A percentile compares a stretch with the other conserved stretches of the same genome.
phyloP scores from a whole-genome alignment of 2,113 vertebrate species.

The Spizaetus ornatus region DNA sequence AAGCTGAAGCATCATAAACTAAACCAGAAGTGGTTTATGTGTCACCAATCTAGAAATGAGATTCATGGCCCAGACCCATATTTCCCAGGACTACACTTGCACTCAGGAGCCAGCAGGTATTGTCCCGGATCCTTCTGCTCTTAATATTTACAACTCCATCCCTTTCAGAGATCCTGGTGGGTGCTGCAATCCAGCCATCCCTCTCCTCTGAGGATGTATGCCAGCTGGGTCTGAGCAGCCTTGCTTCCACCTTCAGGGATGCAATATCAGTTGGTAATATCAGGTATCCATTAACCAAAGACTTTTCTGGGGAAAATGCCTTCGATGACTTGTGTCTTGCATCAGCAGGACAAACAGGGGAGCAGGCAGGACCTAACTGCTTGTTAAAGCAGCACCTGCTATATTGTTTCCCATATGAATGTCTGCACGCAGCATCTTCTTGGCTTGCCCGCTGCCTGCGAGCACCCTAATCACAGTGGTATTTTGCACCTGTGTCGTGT shows the following conservation, averaged over 20 bases:
- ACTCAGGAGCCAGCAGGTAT: background rate
- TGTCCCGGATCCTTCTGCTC: background rate
- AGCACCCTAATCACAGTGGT: background rate
- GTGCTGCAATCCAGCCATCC: background rate
- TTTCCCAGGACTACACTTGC: background rate
- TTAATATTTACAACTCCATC: background rate
- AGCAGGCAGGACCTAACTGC: background rate
- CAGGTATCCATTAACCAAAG: background rate
- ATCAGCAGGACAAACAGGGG: background rate
- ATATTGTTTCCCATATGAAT: background rate
- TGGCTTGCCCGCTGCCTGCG: background rate
- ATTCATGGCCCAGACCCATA: background rate
- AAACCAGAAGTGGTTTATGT: background rate
- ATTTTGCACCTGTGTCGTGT: background rate
- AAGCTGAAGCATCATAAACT: background rate
- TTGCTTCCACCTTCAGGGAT: background rate
- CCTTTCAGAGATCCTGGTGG: background rate
- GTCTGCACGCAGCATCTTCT: background rate
- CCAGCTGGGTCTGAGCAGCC: background rate
- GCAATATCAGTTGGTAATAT: background rate
- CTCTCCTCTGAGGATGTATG: background rate
- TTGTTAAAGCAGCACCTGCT: background rate
- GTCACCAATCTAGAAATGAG: background rate
- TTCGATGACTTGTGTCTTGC: background rate
- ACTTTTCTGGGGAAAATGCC: background rate